Conservation (phyloP, 2,888 invertebrate genomes). For the Operophtera brumata region DNA sequence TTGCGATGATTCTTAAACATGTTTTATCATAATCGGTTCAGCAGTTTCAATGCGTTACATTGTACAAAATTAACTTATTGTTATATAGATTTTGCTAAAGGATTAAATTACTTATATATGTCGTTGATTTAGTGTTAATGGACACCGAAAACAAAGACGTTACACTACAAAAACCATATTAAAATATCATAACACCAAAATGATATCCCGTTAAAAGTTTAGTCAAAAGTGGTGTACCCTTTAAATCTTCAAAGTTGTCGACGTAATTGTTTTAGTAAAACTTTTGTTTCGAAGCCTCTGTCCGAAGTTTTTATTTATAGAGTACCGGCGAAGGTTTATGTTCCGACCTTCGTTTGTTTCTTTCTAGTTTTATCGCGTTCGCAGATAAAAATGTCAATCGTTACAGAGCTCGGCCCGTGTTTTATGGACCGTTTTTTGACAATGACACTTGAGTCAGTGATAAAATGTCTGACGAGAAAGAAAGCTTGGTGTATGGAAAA, state of each 20-base stretch:
- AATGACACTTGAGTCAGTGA: slow-evolving; percentile 16
- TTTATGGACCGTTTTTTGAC: slow-evolving; percentile 18
- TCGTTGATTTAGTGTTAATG: too few species aligned
- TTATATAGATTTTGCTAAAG: too few species aligned
- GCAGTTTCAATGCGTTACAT: too few species aligned
- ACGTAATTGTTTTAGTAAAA: slow-evolving; percentile 33
- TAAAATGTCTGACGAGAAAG: slow-evolving; percentile 10
- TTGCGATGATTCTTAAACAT: too few species aligned
- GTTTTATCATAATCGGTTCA: too few species aligned
- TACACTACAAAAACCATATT: too few species aligned
- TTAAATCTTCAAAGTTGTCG: slow-evolving; percentile 31
- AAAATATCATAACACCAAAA: not conserved
- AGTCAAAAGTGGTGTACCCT: slow-evolving; percentile 22
- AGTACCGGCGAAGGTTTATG: slow-evolving; percentile 27
- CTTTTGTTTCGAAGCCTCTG: slow-evolving; percentile 27
- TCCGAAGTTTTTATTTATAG: slow-evolving; percentile 32
- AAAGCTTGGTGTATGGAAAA: slow-evolving; percentile 1
- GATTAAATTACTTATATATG: too few species aligned
- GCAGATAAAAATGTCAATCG: slow-evolving; percentile 25
- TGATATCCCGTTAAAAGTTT: slow-evolving; percentile 8
- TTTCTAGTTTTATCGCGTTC: slow-evolving; percentile 23
- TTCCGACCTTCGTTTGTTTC: slow-evolving; percentile 26
- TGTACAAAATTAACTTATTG: too few species aligned
- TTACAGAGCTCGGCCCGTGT: slow-evolving; percentile 5
- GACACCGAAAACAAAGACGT: too few species aligned